Evolutionary conservation across 2,888 invertebrate species (phyloP), one percentile per base, ranked within the genome.

Genomic region (Drosophila vallismaia): DNA sequence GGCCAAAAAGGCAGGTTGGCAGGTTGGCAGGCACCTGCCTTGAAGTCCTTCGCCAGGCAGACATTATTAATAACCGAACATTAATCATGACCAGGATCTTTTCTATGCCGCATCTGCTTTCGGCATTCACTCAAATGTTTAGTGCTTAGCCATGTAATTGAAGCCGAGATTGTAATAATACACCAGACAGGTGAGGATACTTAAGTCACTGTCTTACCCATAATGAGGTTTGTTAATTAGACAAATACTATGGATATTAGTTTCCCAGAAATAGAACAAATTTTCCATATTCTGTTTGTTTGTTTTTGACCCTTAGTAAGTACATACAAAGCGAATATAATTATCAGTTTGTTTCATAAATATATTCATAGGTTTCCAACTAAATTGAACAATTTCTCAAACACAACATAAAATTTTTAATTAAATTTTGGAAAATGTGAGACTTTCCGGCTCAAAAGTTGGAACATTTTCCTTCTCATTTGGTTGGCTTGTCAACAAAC

Each of bases 1-100:
- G 40, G 14, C 40, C 40, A 7, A 19, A 42, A 14, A 14, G 19
- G 78, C 83, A 85, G 86, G 75, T 79, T 76, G 75, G 36, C 63
- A 46, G 63, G 45, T 63, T 75, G 75, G 36, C 62, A 46, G 52
- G 38, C 63, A 64, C 81, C 79, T 81, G 19, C 19, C 19, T 19
- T 19, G 80, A 66, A 71, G 68, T 40, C 68, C 68, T 48, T 31
- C 33, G 28, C 60, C 33, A 19, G 3, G 29, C 56, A 10, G 58
- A 48, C 76, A 66, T 81, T 81, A 81, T 85, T 81, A 82, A 81
- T 81, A 81, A 79, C 79, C 60, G 26, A 71, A 58, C 86, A 86
- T 82, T 86, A 76, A 83, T 82, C 80, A 76, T 68, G 66, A 49
- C 68, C 57, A 45, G 38, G 52, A 49, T 53, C 71, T 70, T 57